Percentiles rank a stretch among this genome's conserved stretches.
phyloP scores from a whole-genome alignment of 2,113 vertebrate species.

The Hylia prasina region DNA sequence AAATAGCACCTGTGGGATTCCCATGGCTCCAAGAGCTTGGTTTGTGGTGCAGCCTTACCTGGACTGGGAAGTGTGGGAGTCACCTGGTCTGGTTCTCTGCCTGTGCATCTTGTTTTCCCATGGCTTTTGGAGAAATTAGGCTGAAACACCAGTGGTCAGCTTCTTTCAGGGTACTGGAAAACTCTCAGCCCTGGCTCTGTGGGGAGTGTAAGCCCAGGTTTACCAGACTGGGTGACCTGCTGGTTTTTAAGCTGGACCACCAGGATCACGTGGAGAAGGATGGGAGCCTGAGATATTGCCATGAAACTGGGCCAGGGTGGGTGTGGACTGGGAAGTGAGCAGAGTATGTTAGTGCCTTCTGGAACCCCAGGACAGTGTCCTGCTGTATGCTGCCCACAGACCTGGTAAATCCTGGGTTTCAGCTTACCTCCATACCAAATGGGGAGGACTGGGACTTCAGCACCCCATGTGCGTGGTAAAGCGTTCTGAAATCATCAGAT shows the following conservation, averaged over 20 bases:
- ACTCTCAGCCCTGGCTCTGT: not conserved
- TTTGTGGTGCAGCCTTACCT: not conserved
- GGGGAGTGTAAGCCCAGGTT: rapidly evolving
- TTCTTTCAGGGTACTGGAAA: not conserved
- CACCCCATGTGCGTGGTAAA: not conserved
- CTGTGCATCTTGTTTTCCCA: not conserved
- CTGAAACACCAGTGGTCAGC: not conserved
- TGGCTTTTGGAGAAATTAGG: not conserved
- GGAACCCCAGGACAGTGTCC: not conserved
- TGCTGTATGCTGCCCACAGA: not conserved
- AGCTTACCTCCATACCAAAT: not conserved
- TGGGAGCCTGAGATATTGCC: not conserved
- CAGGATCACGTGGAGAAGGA: not conserved
- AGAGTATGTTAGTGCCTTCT: not conserved
- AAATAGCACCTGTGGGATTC: rapidly evolving
- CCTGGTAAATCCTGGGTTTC: not conserved
- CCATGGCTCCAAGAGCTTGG: not conserved
- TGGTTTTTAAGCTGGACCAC: not conserved
- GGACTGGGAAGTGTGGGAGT: not conserved
- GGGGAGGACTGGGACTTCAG: not conserved
- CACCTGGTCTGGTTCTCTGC: not conserved
- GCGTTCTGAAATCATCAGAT: rapidly evolving
- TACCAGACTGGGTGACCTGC: not conserved
- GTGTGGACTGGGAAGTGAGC: not conserved
- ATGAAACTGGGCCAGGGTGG: not conserved